A percentile compares a stretch with the other conserved stretches of the same genome.
Evolutionary conservation across 2,797 vertebrate species (phyloP).

Genomic region (Periophthalmus magnuspinnatus): DNA sequence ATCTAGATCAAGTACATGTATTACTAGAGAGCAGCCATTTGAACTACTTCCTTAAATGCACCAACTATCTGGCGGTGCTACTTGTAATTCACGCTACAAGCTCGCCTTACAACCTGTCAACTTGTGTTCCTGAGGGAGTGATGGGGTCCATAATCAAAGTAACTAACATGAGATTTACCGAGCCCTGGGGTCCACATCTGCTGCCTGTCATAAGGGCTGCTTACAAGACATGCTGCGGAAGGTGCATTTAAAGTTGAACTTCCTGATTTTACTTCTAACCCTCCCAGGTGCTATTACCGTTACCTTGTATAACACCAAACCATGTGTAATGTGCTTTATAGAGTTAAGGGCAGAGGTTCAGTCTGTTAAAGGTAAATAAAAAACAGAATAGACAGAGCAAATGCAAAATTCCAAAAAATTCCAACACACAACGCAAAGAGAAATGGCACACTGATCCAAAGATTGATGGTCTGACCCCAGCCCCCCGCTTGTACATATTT

Average conservation of each 20-base stretch:
- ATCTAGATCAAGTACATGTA: not conserved
- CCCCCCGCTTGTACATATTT: not conserved
- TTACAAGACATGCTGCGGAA: constrained; percentile 52
- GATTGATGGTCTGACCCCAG: too few species aligned
- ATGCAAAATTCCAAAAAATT: too few species aligned
- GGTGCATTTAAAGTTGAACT: constrained; percentile 40
- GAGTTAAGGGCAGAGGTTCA: too few species aligned
- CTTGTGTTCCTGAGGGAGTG: constrained; percentile 35
- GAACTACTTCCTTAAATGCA: constrained; percentile 14
- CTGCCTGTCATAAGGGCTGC: constrained; percentile 58
- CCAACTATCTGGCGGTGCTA: constrained; percentile 26
- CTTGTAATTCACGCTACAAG: constrained; percentile 49
- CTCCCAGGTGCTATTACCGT: not conserved
- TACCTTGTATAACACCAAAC: too few species aligned
- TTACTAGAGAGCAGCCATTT: not conserved
- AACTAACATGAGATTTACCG: constrained; percentile 66
- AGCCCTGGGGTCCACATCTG: constrained; percentile 66
- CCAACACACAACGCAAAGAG: too few species aligned
- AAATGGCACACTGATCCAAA: too few species aligned
- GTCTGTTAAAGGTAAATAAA: too few species aligned
- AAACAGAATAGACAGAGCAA: too few species aligned
- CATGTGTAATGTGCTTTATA: too few species aligned
- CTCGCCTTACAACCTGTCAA: constrained; percentile 42
- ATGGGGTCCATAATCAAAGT: constrained; percentile 58
- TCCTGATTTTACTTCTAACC: not conserved